Conservation (phyloP, 2,888 invertebrate genomes). For the Drosophila ezoana region DNA sequence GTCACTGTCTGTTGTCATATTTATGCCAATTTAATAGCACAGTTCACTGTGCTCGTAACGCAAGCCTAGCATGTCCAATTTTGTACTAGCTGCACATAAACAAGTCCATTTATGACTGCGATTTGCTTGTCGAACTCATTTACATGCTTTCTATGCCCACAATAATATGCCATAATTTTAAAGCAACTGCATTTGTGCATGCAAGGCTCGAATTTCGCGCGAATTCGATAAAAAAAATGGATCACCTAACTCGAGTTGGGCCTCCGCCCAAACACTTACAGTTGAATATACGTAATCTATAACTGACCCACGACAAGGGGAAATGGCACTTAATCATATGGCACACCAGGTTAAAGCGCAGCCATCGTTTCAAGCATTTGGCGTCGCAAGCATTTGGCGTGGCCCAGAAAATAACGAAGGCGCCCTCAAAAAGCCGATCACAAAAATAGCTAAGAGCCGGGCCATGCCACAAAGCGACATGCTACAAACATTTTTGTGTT, state of each 20-base stretch:
- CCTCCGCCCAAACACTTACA: neutral
- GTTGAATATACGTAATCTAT: conserved; percentile 16
- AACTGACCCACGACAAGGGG: conserved; percentile 50
- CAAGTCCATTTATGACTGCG: conserved; percentile 20
- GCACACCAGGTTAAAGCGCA: conserved; percentile 49
- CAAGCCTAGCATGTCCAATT: conserved; percentile 32
- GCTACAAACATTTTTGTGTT: conserved; percentile 66
- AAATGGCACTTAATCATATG: conserved; percentile 62
- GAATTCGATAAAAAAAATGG: conserved; percentile 36
- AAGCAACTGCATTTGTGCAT: conserved; percentile 51
- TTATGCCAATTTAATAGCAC: conserved; percentile 1
- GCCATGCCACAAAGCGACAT: conserved; percentile 48
- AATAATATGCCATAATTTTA: conserved; percentile 45
- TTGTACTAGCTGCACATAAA: conserved; percentile 21
- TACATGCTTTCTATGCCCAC: conserved; percentile 36
- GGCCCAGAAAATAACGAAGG: conserved; percentile 60
- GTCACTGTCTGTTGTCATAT: neutral
- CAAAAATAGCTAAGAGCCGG: conserved; percentile 47
- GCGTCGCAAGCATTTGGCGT: conserved; percentile 65
- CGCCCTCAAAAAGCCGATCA: conserved; percentile 53
- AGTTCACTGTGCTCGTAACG: conserved; percentile 1
- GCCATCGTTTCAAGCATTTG: conserved; percentile 63
- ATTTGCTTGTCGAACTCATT: conserved; percentile 29
- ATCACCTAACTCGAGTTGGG: conserved; percentile 46
- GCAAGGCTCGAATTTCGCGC: conserved; percentile 40